Evolutionary conservation across 2,113 vertebrate species (phyloP), one percentile per base, ranked within the genome.

Genomic region (Sphaerodactylus townsendi): DNA sequence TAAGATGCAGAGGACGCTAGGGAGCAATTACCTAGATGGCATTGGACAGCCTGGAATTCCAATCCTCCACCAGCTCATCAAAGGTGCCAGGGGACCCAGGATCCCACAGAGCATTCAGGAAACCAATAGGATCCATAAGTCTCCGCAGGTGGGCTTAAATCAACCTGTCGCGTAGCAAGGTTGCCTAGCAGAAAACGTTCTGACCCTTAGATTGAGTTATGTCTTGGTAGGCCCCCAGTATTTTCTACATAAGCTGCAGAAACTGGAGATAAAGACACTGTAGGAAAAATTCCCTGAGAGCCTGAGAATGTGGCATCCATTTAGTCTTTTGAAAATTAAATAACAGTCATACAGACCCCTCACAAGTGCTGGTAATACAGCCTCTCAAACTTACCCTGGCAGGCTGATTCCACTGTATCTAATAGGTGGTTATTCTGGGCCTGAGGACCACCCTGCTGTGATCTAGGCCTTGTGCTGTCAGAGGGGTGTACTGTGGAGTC

Each of bases 341-440:
- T 48, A 33, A 33, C 8, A 66, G n/a, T 66, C 2, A 62, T 14
- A 10, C 21, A 15, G 14, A 68, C 17, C 56, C 75, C 1, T 10
- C 35, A 46, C 0, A 5, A 77, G 9, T 0, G 1, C 0, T 0
- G 0, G 1, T 3, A 0, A 0, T 13, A 0, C 62, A 65, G 64
- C 77, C 2, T 21, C 64, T 65, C 80, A 86, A 88, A 89, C 93
- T 93, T 86, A 96, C 96, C 70, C 0, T 4, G 50, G 10, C 59
- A 19, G 25, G 64, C 23, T 15, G 2, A 56, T 65, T 83, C 83
- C 30, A 77, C 28, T 2, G 59, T 66, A 2, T 28, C 3, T 39
- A 2, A 15, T 2, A 2, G 25, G 19, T 73, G 11, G 44, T 9
- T 0, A 0, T 3, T 79, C 37, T 56, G 83, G 35, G 56, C 50